These are phyloP conservation scores for Marasmarcha lunaedactyla DNA, from an alignment of 2,888 invertebrate genomes.

Conservation along the genomic window DNA sequence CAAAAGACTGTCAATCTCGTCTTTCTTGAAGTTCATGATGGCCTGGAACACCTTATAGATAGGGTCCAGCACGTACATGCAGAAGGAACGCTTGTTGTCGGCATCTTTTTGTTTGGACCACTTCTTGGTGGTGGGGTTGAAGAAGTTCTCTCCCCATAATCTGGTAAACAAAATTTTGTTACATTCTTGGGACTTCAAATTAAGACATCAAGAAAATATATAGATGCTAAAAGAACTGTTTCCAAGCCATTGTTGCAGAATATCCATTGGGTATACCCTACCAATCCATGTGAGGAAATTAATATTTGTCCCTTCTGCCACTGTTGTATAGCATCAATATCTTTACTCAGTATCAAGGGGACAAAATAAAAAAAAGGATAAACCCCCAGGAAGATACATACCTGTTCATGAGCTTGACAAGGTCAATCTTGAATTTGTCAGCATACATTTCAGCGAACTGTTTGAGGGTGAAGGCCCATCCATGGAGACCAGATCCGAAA, in stretches of 20 bases:
- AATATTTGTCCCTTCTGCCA: conserved; percentile 60
- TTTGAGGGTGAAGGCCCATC: conserved; percentile 99
- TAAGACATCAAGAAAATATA: neutral
- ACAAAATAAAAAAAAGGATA: conserved; percentile 16
- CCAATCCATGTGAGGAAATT: conserved; percentile 30
- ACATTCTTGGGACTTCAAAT: too few relatives aligned
- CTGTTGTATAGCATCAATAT: conserved; percentile 42
- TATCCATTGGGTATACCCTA: conserved; percentile 25
- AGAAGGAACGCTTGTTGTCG: conserved; percentile 97
- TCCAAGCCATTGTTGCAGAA: conserved; percentile 34
- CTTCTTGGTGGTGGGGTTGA: conserved; percentile 96
- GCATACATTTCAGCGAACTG: conserved; percentile 99
- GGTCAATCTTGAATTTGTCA: conserved; percentile 98
- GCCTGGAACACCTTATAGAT: conserved; percentile 93
- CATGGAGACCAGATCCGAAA: conserved; percentile 99
- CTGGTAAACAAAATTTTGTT: conserved; percentile 22
- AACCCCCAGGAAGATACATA: conserved; percentile 16
- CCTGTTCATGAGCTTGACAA: conserved; percentile 95
- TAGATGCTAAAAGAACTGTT: conserved; percentile 21
- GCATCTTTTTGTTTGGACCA: conserved; percentile 94
- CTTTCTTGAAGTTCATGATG: conserved; percentile 94
- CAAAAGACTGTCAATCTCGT: conserved; percentile 88
- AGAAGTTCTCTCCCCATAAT: conserved; percentile 99
- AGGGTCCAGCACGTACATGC: conserved; percentile 98
- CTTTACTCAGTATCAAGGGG: conserved; percentile 60